phyloP scores from a whole-genome alignment of 2,113 vertebrate species.

The Rhynchopsitta pachyrhyncha region DNA sequence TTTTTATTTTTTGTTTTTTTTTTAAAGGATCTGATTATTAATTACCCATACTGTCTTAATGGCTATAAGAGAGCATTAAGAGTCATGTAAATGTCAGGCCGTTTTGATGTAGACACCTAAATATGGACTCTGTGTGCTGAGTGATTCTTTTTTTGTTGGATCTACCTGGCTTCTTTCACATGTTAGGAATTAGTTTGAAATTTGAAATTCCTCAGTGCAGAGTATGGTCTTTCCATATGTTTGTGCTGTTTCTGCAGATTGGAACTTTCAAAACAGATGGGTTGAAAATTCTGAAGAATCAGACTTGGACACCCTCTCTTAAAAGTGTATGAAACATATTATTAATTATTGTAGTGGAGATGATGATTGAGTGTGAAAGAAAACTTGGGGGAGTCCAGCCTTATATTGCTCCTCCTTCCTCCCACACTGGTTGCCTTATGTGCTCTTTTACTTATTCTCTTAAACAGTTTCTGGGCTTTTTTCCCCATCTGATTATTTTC shows the following conservation, averaged over 20 bases:
- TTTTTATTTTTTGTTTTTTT: not conserved
- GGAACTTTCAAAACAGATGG: constrained; percentile 56
- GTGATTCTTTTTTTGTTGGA: not conserved
- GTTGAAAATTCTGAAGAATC: constrained; percentile 34
- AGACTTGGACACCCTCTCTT: constrained; percentile 23
- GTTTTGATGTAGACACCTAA: not conserved
- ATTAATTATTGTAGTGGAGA: constrained; percentile 10
- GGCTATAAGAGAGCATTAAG: not conserved
- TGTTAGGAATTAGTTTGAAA: not conserved
- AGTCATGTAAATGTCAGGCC: not conserved
- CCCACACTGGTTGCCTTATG: constrained; percentile 7
- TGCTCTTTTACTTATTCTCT: not conserved
- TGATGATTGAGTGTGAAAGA: not conserved
- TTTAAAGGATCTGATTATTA: not conserved
- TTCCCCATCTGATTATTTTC: not conserved
- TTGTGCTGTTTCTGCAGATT: constrained; percentile 48
- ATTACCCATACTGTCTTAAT: not conserved
- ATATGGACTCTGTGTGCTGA: not conserved
- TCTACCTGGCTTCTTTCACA: constrained; percentile 52
- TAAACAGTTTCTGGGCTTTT: not conserved
- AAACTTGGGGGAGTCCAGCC: not conserved
- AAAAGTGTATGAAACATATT: not conserved
- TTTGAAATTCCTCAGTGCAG: constrained; percentile 1
- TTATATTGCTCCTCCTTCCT: not conserved
- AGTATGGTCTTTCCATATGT: constrained; percentile 35